Evolutionary conservation across 1,140 invertebrate genomes (phyloP).

Genomic region (Drosophila ficusphila): DNA sequence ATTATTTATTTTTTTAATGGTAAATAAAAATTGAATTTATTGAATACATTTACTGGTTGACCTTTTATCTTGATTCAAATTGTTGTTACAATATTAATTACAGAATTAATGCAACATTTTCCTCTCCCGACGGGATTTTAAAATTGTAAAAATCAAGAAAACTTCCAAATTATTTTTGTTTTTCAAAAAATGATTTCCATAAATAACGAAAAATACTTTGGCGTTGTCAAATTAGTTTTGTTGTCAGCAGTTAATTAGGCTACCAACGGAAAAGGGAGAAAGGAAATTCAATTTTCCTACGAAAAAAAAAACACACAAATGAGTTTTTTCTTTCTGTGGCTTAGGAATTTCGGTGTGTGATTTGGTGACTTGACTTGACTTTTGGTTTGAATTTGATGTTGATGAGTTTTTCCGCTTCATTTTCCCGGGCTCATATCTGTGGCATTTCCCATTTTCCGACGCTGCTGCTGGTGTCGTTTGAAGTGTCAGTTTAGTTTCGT

Average conservation of each 20-base stretch:
- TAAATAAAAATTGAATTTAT: no score
- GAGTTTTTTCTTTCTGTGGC: constrained; percentile 40
- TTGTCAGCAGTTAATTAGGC: constrained; percentile 53
- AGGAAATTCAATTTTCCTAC: constrained; percentile 61
- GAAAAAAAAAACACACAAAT: constrained; percentile 54
- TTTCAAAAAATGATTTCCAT: background rate
- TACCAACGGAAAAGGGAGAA: constrained; percentile 7
- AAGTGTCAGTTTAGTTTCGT: constrained; percentile 79
- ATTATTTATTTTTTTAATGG: no score
- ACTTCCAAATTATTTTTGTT: no score
- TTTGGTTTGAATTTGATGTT: constrained; percentile 53
- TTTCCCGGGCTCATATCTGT: constrained; percentile 33
- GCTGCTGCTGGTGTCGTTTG: constrained; percentile 64
- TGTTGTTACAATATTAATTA: no score
- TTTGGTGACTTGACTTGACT: constrained; percentile 41
- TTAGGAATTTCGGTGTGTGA: constrained; percentile 23
- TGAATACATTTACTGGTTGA: no score
- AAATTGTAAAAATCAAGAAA: background rate
- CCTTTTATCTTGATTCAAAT: no score
- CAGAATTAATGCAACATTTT: no score
- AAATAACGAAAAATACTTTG: background rate
- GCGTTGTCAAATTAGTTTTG: constrained; percentile 34
- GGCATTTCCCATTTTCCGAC: constrained; percentile 43
- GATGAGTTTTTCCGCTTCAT: constrained; percentile 62
- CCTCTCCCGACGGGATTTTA: background rate